These are phyloP conservation scores for Amblyraja radiata DNA, from an alignment of 2,797 vertebrate genomes.

Conservation along the genomic window DNA sequence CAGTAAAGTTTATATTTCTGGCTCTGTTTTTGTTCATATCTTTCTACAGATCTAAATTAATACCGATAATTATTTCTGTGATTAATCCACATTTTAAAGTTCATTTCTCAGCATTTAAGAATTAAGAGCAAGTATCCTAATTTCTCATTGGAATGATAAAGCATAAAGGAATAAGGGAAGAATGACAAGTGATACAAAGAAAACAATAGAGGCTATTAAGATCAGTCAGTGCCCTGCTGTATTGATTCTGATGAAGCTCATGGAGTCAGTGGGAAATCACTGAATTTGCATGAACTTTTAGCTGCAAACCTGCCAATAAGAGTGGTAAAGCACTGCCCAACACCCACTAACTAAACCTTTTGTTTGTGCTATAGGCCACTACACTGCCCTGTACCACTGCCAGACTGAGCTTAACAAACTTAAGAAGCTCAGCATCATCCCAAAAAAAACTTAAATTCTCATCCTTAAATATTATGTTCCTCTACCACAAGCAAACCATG, in stretches of 20 bases:
- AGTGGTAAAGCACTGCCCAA: background rate
- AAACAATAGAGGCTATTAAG: background rate
- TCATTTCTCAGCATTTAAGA: conserved; percentile 37
- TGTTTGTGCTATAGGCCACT: background rate
- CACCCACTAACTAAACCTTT: background rate
- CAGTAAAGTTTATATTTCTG: background rate
- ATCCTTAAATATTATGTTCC: too few species aligned
- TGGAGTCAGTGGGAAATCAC: background rate
- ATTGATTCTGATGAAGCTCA: background rate
- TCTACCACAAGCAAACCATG: too few species aligned
- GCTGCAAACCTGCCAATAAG: background rate
- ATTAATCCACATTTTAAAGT: conserved; percentile 45
- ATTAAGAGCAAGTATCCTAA: background rate
- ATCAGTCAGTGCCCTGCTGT: background rate
- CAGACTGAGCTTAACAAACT: too few species aligned
- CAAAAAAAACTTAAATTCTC: too few species aligned
- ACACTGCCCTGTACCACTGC: too few species aligned
- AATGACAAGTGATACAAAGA: background rate
- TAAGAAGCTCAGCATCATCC: too few species aligned
- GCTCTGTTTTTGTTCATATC: conserved; percentile 24
- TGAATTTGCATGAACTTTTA: background rate
- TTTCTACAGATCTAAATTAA: conserved; percentile 42
- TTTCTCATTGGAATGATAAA: background rate
- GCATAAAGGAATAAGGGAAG: background rate
- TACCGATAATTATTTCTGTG: conserved; percentile 41